phyloP scores from a whole-genome alignment of 2,113 vertebrate species.

The Apeltes quadracus region DNA sequence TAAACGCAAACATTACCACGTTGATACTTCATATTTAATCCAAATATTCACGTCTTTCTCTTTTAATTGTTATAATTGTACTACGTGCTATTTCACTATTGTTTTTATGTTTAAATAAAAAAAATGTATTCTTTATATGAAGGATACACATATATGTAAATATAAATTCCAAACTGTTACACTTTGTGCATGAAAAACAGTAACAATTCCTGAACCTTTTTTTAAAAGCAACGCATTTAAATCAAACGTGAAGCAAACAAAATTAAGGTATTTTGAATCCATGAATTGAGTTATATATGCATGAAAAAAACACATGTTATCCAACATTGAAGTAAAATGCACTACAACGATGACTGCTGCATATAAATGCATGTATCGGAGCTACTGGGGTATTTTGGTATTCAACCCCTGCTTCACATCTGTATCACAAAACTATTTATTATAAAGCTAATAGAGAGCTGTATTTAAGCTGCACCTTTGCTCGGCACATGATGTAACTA shows the following conservation, averaged over 20 bases:
- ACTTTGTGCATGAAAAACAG: background rate
- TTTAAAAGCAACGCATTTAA: background rate
- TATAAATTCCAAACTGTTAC: background rate
- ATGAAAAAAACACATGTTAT: background rate
- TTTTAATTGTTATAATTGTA: background rate
- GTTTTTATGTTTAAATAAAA: background rate
- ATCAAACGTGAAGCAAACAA: background rate
- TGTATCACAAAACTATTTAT: background rate
- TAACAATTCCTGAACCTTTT: background rate
- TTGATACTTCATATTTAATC: background rate
- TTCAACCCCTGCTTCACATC: background rate
- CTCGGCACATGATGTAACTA: slow-evolving; percentile 2
- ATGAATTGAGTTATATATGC: background rate
- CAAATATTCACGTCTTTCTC: background rate
- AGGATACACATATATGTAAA: background rate
- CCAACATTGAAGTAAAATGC: background rate
- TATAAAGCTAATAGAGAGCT: background rate
- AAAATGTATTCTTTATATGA: background rate
- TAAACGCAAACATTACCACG: background rate
- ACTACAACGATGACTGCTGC: background rate
- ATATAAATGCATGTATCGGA: background rate
- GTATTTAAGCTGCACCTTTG: background rate
- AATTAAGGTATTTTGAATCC: background rate
- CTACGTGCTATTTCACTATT: background rate
- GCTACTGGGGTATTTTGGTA: background rate